A percentile compares a stretch with the other conserved stretches of the same genome.
Evolutionary conservation across 30 jellyfish, hydroid and myxozoan species (phyloP).

Genomic region (Sanderia malayensis): DNA sequence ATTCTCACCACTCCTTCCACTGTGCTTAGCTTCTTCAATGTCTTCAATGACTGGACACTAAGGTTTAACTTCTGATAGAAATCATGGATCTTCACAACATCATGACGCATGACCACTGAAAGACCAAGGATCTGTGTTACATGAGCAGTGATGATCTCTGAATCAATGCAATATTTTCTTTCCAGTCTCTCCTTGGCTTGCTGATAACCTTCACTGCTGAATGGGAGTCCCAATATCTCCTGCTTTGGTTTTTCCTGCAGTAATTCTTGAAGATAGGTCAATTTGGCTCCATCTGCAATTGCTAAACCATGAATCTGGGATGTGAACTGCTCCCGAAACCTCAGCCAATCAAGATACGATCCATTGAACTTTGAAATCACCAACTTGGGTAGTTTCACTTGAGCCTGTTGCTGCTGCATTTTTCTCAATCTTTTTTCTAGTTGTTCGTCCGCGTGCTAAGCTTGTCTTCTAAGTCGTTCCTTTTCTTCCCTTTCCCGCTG

Average conservation of each 20-base stretch:
- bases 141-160: constrained; percentile 66
- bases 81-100: constrained; percentile 35
- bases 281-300: too few species aligned
- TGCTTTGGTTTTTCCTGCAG: constrained; percentile 2
- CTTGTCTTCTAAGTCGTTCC: not conserved
- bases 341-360: constrained; percentile 51
- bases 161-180: constrained; percentile 45
- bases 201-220: constrained; percentile 65
- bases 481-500: too few species aligned
- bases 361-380: constrained; percentile 28
- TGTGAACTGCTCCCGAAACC: constrained; percentile 49
- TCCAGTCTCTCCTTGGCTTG: constrained; percentile 53
- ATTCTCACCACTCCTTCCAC: constrained; percentile 51
- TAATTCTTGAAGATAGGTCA: too few species aligned
- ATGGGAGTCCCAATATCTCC: constrained; percentile 56
- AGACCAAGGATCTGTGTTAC: constrained; percentile 33
- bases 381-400: constrained; percentile 11
- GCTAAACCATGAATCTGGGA: constrained; percentile 3
- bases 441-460: not conserved
- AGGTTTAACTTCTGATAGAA: constrained; percentile 50
- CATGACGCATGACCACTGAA: constrained; percentile 23
- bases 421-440: not conserved
- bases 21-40: constrained; percentile 44
- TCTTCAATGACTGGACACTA: constrained; percentile 44
- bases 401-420: not conserved